phyloP scores from a whole-genome alignment of 2,113 vertebrate genomes.

The Microcebus lehilahytsara region DNA sequence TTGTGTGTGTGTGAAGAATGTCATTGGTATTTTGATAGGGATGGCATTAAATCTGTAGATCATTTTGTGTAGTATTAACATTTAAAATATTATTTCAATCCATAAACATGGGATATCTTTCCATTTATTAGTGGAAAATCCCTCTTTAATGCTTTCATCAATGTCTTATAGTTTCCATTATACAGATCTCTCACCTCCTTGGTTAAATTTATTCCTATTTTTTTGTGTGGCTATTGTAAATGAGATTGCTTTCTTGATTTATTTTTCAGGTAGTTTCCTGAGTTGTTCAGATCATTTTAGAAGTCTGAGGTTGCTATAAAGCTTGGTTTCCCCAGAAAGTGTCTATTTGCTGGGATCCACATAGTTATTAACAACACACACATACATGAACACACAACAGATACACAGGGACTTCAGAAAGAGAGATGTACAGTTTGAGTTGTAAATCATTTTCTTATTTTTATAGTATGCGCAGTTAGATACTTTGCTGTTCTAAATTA shows the following conservation, averaged over 20 bases:
- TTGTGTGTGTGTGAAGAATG: neutral
- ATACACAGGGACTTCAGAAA: neutral
- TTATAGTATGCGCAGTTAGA: neutral
- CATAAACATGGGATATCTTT: neutral
- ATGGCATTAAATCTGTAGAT: neutral
- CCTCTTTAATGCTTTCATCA: neutral
- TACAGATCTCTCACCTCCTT: neutral
- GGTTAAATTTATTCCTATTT: neutral
- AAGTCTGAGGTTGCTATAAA: neutral
- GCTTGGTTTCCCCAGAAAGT: neutral
- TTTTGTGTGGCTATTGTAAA: neutral
- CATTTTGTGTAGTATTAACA: neutral
- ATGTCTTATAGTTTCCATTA: neutral
- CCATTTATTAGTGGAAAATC: neutral
- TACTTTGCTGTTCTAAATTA: neutral
- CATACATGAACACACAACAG: neutral
- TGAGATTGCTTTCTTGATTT: neutral
- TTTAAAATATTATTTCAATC: neutral
- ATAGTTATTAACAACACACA: neutral
- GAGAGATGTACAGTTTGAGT: neutral
- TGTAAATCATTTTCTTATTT: neutral
- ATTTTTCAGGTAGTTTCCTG: neutral
- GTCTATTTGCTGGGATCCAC: neutral
- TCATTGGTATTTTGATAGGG: neutral
- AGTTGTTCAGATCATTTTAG: slow-evolving; percentile 7